These are phyloP conservation scores for Chloebia gouldiae DNA, from an alignment of 2,113 vertebrate species.

Conservation along the genomic window DNA sequence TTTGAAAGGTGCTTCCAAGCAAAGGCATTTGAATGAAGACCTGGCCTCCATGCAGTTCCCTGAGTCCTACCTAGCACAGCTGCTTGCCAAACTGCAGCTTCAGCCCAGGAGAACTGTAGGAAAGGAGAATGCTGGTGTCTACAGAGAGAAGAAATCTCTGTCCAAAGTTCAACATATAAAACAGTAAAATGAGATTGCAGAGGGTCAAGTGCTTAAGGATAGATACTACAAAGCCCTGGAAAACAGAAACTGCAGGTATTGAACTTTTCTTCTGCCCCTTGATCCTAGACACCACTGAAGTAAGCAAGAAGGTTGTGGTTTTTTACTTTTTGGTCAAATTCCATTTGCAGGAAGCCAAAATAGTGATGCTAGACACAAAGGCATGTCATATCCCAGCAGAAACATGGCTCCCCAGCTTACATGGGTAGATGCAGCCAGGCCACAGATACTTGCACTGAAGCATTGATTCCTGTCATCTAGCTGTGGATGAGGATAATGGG, in stretches of 20 bases:
- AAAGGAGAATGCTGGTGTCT: not conserved
- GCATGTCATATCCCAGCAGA: not conserved
- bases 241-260: not conserved
- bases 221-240: not conserved
- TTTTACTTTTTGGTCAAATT: slow-evolving; percentile 15
- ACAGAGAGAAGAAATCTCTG: not conserved
- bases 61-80: not conserved
- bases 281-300: not conserved
- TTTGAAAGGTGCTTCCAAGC: not conserved
- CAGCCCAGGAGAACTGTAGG: not conserved
- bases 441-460: slow-evolving; percentile 1
- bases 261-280: not conserved
- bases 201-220: not conserved
- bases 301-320: not conserved
- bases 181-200: not conserved
- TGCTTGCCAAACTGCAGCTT: not conserved
- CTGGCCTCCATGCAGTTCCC: not conserved
- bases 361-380: not conserved
- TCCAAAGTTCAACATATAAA: not conserved
- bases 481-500: not conserved
- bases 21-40: not conserved
- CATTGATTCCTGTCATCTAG: slow-evolving; percentile 9
- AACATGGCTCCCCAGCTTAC: not conserved
- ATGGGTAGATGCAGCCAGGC: not conserved
- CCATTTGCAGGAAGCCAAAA: not conserved